Evolutionary conservation across 2,797 vertebrate genomes (phyloP), one percentile per base, ranked within the genome.

Genomic region (Pantherophis alleghaniensis): DNA sequence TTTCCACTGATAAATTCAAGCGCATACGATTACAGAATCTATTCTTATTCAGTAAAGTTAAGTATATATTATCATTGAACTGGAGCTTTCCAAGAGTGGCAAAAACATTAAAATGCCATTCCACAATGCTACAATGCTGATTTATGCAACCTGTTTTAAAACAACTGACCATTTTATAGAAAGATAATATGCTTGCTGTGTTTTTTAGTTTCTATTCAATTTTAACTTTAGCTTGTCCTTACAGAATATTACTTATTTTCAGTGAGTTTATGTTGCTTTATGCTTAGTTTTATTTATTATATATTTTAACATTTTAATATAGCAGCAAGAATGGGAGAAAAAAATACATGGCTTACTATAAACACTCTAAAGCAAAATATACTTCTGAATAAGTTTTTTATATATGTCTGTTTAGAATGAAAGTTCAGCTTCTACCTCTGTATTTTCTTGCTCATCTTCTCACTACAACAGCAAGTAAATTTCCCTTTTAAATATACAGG

Each of bases 401-500:
- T 66, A 94, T 91, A 93, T 97, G 95, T 96, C 97, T 96, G 92
- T 92, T 94, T 91, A 94, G 95, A 95, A 97, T 95, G 94, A 95
- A 97, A 96, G 95, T 94, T 94, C 91, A 93, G 94, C 94, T 96
- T 92, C 96, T 95, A 96, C 95, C 95, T 93, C 95, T 92, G 91
- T 90, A 95, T 95, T 97, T 96, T 91, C 96, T 95, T 95, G 94
- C 95, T 94, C 88, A 93, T 92, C 53, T 94, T 96, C 92, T 88
- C 91, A 95, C 92, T 93, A 90, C 91, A 94, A 87, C 0, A 6
- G 94, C 88, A 93, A 69, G 93, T 97, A 96, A 96, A 97, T 97
- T 96, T 95, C 94, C 91, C 51, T 95, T 96, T 93, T 92, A 94
- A 96, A 97, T 96, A 96, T 97, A 96, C 60, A 96, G 95, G 95